Base-by-base conservation (phyloP, 1,140 invertebrate genomes). In the Centruroides vittatus region DNA sequence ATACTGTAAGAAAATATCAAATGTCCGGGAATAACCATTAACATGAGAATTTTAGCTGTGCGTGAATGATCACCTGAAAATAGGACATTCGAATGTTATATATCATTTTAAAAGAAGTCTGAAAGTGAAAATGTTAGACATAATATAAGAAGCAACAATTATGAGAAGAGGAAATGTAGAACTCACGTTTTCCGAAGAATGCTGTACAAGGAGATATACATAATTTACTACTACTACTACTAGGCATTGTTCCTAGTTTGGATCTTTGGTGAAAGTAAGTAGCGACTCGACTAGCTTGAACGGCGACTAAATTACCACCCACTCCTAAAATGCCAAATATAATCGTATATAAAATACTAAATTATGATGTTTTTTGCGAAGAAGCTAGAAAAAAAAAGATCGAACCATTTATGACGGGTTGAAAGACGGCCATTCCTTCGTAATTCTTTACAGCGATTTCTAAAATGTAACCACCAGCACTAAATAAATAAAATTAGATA, bases 21-120 rank as follows among this genome's bases (percentile, higher is more conserved):
- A 72, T 97, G 94, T 1, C 92, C 91, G 11, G 94, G 93, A 60
- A 97, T 82, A 0, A 94, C 89, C 81, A 95, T 85, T 46, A 85
- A 71, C 64, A 95, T 74, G 50, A 83, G 64, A 53, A 96, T 82
- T 71, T 87, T 80, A 11, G 89, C 85, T 47, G 89, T 89, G 70
- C 81, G 77, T 9, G 85, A 56, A 56, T 69, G 62, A 3, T 54
- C 13, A 67, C 63, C 70, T 69, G 48, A 41, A 41, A 41, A 41
- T 6, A 41, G 0, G 3, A 41, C 7, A 6, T 41, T 41, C 8
- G 8, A 58, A 41, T 41, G 5, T 41, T 41, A 41, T 41, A 6
- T 5, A 41, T 41, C 5, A 41, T 41, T 41, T 41, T 41, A 23
- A 23, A 23, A 23, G 23, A 0, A 23, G 0, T 23, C 23, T 23